phyloP scores from a whole-genome alignment of 2,797 vertebrate genomes.

The Pristis pectinata region DNA sequence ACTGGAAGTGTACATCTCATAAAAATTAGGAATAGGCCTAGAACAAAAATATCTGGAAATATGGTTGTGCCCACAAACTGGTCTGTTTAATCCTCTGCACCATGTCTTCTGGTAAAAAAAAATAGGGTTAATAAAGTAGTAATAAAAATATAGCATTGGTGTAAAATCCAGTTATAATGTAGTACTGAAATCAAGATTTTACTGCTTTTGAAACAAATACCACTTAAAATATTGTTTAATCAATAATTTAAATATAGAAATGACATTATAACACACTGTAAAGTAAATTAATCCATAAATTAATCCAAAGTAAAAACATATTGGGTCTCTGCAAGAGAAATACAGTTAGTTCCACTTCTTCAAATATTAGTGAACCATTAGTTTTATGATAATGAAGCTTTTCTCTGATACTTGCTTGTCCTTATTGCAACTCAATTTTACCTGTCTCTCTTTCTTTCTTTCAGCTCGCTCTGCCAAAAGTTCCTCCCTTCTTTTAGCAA shows the following conservation, averaged over 20 bases:
- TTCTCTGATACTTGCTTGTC: background rate
- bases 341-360: too few species aligned
- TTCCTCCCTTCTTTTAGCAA: slow-evolving; percentile 74
- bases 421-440: slow-evolving; percentile 45
- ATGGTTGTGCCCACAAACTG: too few species aligned
- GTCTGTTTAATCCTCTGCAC: too few species aligned
- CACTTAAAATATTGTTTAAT: background rate
- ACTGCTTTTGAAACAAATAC: background rate
- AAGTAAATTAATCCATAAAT: background rate
- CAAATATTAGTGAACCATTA: too few species aligned
- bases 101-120: too few species aligned
- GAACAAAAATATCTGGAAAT: too few species aligned
- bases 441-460: slow-evolving; percentile 49
- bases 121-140: too few species aligned
- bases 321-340: too few species aligned
- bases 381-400: too few species aligned
- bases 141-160: background rate
- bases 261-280: background rate
- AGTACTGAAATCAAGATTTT: background rate
- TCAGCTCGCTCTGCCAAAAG: slow-evolving; percentile 60
- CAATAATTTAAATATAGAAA: background rate
- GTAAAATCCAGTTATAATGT: background rate
- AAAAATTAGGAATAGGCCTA: background rate
- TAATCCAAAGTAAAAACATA: background rate
- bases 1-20: background rate